Conservation (phyloP, 2,113 vertebrate species). For the Zeus faber region DNA sequence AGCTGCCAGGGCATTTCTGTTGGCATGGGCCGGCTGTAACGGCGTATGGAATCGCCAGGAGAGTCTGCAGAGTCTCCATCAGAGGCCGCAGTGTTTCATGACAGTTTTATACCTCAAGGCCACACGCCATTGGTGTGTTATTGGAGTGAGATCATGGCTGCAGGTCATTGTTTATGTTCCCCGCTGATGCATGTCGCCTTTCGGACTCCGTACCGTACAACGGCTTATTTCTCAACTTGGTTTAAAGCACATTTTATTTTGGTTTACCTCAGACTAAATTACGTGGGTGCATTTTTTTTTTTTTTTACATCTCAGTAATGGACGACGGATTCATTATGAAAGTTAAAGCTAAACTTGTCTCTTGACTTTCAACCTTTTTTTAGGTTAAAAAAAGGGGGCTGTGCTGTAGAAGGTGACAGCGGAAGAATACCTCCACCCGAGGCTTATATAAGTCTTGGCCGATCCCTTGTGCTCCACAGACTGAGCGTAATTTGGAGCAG, state of each 20-base stretch:
- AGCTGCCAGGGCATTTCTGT: constrained; percentile 14
- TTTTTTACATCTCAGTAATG: too few species aligned
- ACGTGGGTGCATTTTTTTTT: too few species aligned
- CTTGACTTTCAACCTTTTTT: not conserved
- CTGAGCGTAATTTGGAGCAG: constrained; percentile 61
- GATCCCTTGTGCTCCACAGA: constrained; percentile 62
- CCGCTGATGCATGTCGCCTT: too few species aligned
- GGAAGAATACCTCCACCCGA: constrained; percentile 57
- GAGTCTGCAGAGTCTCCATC: too few species aligned
- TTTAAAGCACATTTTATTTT: too few species aligned
- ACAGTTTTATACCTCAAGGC: constrained; percentile 15
- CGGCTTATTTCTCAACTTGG: too few species aligned
- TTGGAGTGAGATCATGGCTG: constrained; percentile 27
- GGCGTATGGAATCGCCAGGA: too few species aligned
- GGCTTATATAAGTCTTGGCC: constrained; percentile 64
- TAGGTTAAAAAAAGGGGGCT: not conserved
- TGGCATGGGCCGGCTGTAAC: constrained; percentile 5
- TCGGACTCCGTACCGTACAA: too few species aligned
- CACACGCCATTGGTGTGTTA: constrained; percentile 23
- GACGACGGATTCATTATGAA: not conserved
- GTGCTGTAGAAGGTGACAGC: constrained; percentile 44
- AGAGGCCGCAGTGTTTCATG: constrained; percentile 26
- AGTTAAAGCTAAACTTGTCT: not conserved
- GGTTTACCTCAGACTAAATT: too few species aligned
- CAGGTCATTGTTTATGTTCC: constrained; percentile 19